phyloP scores from a whole-genome alignment of 2,888 invertebrate species.

The Galeopsomyia nigrocyanea region DNA sequence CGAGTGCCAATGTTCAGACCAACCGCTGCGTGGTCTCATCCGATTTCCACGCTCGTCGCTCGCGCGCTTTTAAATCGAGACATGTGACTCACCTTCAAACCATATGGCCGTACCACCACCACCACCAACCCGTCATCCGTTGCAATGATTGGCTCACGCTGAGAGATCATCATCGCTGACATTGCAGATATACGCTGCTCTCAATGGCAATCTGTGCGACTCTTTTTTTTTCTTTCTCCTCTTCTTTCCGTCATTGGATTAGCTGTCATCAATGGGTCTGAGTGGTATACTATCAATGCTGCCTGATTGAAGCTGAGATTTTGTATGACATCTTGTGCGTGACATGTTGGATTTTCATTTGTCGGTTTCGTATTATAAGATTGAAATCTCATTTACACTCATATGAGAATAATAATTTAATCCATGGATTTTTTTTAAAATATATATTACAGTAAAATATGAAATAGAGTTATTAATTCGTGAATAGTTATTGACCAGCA shows the following conservation, averaged over 20 bases:
- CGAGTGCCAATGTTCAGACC: conserved; percentile 49
- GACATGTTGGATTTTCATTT: not conserved
- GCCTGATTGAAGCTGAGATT: too few species aligned
- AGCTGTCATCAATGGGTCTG: not conserved
- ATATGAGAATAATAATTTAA: too few species aligned
- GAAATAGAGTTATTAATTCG: too few species aligned
- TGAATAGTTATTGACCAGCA: too few species aligned
- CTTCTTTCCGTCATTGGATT: conserved; percentile 15
- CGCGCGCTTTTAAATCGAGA: conserved; percentile 36
- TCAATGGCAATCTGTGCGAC: conserved; percentile 7
- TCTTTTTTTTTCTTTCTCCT: conserved; percentile 1
- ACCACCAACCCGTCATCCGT: not conserved
- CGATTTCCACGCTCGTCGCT: conserved; percentile 37
- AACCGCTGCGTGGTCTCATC: conserved; percentile 50
- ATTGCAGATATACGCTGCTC: conserved; percentile 6
- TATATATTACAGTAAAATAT: too few species aligned
- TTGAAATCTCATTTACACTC: too few species aligned
- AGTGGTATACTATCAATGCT: too few species aligned
- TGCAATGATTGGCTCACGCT: conserved; percentile 15
- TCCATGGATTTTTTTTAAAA: too few species aligned
- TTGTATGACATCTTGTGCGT: too few species aligned
- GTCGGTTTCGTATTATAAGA: not conserved
- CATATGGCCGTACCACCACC: not conserved
- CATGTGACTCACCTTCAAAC: conserved; percentile 44
- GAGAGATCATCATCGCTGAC: conserved; percentile 6